Percentiles rank a stretch among this genome's conserved stretches.
Conservation (phyloP, 2,113 vertebrate species). For the Rhadina sibilatrix region DNA sequence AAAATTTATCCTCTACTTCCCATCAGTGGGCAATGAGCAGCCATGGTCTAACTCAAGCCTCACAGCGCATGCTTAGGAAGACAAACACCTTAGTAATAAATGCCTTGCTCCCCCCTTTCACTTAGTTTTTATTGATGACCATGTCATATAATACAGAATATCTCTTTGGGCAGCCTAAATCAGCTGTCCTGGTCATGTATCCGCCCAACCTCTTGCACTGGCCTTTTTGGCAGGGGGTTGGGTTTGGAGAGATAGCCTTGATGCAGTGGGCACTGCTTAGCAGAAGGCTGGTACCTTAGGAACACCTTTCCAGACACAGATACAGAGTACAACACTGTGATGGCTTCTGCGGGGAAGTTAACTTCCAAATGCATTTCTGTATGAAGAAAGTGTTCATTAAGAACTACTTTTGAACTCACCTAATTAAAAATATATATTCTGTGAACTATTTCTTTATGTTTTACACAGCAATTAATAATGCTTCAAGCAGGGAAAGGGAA, state of each 20-base stretch:
- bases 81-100: neutral
- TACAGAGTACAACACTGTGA: neutral
- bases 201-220: neutral
- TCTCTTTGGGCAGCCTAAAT: neutral
- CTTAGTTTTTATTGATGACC: neutral
- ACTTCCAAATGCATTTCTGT: neutral
- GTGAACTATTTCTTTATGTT: neutral
- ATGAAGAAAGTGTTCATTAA: neutral
- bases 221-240: neutral
- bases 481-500: neutral
- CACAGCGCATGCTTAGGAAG: fast-evolving
- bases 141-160: fast-evolving
- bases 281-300: neutral
- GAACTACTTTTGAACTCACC: neutral
- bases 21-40: neutral
- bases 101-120: fast-evolving
- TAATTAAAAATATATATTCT: neutral
- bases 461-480: neutral
- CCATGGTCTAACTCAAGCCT: neutral
- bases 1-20: neutral
- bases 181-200: neutral
- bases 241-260: neutral
- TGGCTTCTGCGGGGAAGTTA: neutral
- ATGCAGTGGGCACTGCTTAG: neutral
- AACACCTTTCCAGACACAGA: neutral